Evolutionary conservation across 2,797 vertebrate species (phyloP), one percentile per base, ranked within the genome.

Genomic region (Platyrinchus mystaceus): DNA sequence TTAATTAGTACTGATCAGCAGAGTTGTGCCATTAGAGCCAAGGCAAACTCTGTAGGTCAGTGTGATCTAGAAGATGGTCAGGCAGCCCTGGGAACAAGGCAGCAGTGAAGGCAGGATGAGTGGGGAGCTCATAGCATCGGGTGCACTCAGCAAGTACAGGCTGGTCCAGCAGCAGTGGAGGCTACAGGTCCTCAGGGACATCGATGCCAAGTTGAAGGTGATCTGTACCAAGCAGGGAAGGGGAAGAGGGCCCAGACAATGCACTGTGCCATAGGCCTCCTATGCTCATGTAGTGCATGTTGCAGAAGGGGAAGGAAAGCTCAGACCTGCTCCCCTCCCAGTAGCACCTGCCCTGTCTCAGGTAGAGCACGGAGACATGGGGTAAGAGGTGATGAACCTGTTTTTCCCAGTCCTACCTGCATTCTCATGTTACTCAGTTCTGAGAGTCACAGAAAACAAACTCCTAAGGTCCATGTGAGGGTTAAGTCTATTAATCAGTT

Each of bases 11-110:
- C 49, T 63, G 49, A 49, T 41, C 73, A 64, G 39, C 85, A 84
- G 53, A 81, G 32, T 56, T 28, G 19, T 49, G 7, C 44, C 44
- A 62, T 63, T 39, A 70, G 56, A 89, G 34, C 37, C 37, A 43
- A 73, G 64, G 49, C 58, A 79, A 18, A 37, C 69, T 60, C 71
- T 66, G 27, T 58, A 46, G 66, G 34, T 52, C 84, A 68, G 52
- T 0, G 0, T 58, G 53, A 30, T 58, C 41, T 80, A 75, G 44
- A 56, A 36, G 43, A 9, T 0, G 1, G 26, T 32, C 60, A 30
- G 76, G 77, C 39, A 81, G 63, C 24, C 27, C 50, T 56, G 43
- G 58, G 16, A 55, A 50, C n/a, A 63, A 28, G 49, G 34, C 36
- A 74, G 87, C 3, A 3, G 23, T 4, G 26, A 16, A 55, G n/a